Percentiles rank a stretch among this genome's conserved stretches.
phyloP scores from a whole-genome alignment of 2,888 invertebrate species.

The Drosophila prolongata region DNA sequence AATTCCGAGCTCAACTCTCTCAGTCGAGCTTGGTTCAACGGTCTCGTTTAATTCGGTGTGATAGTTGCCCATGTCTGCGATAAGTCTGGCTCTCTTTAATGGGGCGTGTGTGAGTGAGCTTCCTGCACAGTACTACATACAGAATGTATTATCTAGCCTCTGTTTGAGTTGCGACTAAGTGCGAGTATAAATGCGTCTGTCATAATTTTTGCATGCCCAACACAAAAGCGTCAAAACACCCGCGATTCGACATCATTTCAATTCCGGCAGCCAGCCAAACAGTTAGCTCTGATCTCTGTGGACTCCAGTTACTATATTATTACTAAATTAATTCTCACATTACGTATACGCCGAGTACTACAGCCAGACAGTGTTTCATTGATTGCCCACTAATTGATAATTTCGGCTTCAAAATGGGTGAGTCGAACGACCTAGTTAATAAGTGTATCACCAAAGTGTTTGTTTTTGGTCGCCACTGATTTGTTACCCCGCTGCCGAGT shows the following conservation, averaged over 20 bases:
- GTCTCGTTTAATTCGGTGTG: constrained; percentile 43
- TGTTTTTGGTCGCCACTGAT: constrained; percentile 10
- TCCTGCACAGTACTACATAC: neutral
- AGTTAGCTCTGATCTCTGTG: constrained; percentile 37
- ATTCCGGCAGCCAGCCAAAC: constrained; percentile 43
- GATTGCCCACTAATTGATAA: constrained; percentile 36
- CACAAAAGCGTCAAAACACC: constrained; percentile 53
- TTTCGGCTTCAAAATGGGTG: constrained; percentile 60
- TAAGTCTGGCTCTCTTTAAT: constrained; percentile 24
- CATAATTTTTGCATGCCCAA: constrained; percentile 57
- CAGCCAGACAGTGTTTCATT: constrained; percentile 18
- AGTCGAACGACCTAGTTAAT: constrained; percentile 45
- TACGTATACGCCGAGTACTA: constrained; percentile 26
- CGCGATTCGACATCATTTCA: constrained; percentile 48
- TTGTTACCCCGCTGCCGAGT: neutral
- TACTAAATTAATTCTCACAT: constrained; percentile 7
- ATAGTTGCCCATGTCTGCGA: constrained; percentile 31
- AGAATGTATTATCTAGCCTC: constrained; percentile 56
- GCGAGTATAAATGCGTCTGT: constrained; percentile 52
- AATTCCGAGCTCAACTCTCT: constrained; percentile 49
- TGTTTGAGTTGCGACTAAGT: constrained; percentile 32
- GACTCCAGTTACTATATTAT: constrained; percentile 3
- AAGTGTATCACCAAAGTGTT: constrained; percentile 7
- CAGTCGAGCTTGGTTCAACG: constrained; percentile 41
- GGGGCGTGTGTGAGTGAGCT: constrained; percentile 10